Evolutionary conservation across 2,888 invertebrate genomes (phyloP).

Genomic region (Cephus pygmeus): DNA sequence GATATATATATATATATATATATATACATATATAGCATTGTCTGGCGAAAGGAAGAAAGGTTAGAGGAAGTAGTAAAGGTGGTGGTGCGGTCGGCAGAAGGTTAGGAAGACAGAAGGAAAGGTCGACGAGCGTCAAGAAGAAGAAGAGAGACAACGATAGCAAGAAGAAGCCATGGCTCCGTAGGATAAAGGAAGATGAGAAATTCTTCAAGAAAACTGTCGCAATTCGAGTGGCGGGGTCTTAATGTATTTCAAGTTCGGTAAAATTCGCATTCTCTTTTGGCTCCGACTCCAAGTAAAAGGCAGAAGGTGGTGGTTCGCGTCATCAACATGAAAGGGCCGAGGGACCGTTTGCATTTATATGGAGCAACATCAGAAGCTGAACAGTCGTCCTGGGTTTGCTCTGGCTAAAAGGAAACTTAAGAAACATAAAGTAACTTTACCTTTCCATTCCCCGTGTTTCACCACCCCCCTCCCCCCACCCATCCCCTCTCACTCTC

Average conservation of each 20-base stretch:
- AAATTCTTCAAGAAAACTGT: too few species aligned
- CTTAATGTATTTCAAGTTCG: conserved; percentile 11
- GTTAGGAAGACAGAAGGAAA: conserved; percentile 20
- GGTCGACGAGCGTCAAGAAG: conserved; percentile 16
- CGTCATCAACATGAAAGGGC: conserved; percentile 46
- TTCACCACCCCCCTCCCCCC: background rate
- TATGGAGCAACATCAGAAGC: conserved; percentile 47
- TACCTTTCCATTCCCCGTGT: conserved; percentile 25
- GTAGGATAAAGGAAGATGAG: too few species aligned
- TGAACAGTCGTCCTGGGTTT: conserved; percentile 46
- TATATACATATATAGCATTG: too few species aligned
- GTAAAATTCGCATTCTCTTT: background rate
- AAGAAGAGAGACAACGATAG: conserved; percentile 1
- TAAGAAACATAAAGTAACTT: conserved; percentile 53
- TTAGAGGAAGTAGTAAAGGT: background rate
- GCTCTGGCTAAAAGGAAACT: conserved; percentile 46
- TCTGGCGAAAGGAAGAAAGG: too few species aligned
- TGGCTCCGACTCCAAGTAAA: conserved; percentile 5
- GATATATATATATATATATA: too few species aligned
- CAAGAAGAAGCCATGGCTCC: too few species aligned
- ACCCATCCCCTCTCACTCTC: conserved; percentile 21
- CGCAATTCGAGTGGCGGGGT: too few species aligned
- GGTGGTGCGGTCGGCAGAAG: background rate
- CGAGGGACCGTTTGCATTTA: conserved; percentile 48
- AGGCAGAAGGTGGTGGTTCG: conserved; percentile 25